These are phyloP conservation scores for Gila robusta DNA, from an alignment of 2,797 vertebrate genomes.

Conservation along the genomic window DNA sequence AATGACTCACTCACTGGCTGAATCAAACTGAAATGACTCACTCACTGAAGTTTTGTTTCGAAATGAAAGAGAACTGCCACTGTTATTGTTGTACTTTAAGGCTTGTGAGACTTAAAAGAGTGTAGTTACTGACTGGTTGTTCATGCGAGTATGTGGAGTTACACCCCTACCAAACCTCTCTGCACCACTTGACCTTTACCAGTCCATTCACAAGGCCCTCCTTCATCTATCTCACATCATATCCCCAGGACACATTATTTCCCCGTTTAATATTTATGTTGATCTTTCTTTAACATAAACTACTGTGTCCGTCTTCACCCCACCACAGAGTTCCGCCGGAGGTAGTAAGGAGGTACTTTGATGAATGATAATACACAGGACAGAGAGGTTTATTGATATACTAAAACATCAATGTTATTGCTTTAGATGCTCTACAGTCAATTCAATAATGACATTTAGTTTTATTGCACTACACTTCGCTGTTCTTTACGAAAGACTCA, in stretches of 20 bases:
- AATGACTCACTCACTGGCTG: not conserved
- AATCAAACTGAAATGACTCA: conserved; percentile 12
- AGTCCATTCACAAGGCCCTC: not conserved
- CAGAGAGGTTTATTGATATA: not conserved
- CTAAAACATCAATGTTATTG: conserved; percentile 23
- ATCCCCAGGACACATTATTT: not conserved
- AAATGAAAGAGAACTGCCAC: conserved; percentile 6
- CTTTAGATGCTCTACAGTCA: conserved; percentile 6
- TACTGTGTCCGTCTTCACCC: not conserved
- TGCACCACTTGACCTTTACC: not conserved
- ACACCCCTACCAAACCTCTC: not conserved
- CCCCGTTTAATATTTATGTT: not conserved
- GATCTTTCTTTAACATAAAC: conserved; percentile 9
- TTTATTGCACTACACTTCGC: not conserved
- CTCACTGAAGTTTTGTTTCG: not conserved
- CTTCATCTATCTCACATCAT: not conserved
- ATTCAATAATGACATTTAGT: not conserved
- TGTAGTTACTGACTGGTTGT: not conserved
- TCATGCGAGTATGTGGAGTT: no score
- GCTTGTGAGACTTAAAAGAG: not conserved
- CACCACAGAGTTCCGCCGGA: not conserved
- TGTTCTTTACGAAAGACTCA: not conserved
- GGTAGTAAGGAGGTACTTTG: not conserved
- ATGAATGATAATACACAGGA: not conserved
- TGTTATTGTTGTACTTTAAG: not conserved